Evolutionary conservation across 2,797 vertebrate species (phyloP).

Genomic region (Eurystomus glaucurus): DNA sequence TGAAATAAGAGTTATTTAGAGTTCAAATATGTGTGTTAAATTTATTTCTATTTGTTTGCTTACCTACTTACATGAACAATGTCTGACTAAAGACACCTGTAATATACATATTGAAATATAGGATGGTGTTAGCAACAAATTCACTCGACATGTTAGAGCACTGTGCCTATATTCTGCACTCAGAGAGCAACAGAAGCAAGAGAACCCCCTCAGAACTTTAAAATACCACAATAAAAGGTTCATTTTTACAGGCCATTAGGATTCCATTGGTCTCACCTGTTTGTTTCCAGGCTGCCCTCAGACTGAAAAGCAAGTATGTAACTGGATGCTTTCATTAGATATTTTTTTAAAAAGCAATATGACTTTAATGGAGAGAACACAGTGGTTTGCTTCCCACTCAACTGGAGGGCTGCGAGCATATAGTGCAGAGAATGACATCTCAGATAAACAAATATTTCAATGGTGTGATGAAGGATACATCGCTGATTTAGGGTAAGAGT

Average conservation of each 20-base stretch:
- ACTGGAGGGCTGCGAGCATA: neutral
- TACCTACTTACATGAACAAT: neutral
- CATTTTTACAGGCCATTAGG: conserved; percentile 16
- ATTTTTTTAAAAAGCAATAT: too few species aligned
- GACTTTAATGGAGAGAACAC: neutral
- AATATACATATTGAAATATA: neutral
- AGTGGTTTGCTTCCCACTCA: neutral
- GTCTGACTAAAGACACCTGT: neutral
- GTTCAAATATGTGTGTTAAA: neutral
- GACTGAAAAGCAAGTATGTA: neutral
- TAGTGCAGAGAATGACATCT: neutral
- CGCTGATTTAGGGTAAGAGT: neutral
- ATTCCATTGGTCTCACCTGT: conserved; percentile 40
- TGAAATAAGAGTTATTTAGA: neutral
- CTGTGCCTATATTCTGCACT: neutral
- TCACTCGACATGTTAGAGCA: neutral
- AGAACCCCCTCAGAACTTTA: neutral
- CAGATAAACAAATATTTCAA: neutral
- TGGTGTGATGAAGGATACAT: neutral
- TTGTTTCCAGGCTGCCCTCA: neutral
- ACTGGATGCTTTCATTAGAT: conserved; percentile 1
- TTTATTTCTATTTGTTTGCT: neutral
- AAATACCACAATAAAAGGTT: neutral
- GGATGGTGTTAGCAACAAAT: neutral
- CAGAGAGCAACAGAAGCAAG: neutral